phyloP scores from a whole-genome alignment of 2,113 vertebrate genomes.

The Epinephelus moara region DNA sequence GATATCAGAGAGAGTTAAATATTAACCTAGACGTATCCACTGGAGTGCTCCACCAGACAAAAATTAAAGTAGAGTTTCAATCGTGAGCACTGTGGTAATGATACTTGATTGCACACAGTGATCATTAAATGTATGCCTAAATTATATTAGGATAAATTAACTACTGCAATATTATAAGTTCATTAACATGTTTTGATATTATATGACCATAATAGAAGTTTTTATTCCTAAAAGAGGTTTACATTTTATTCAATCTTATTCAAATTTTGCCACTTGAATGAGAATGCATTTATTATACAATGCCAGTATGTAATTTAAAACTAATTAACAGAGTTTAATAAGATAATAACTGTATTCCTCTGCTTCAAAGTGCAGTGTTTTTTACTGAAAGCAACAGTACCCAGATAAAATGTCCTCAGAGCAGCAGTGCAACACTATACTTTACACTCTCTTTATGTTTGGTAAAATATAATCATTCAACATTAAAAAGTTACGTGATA shows the following conservation, averaged over 20 bases:
- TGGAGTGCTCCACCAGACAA: slow-evolving; percentile 15
- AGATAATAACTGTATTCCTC: neutral
- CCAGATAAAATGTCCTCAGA: neutral
- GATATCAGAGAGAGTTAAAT: slow-evolving; percentile 26
- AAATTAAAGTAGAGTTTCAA: neutral
- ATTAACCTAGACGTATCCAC: slow-evolving; percentile 36
- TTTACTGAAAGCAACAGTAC: neutral
- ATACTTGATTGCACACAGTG: slow-evolving; percentile 4
- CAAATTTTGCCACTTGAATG: neutral
- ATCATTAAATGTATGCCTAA: slow-evolving; percentile 2
- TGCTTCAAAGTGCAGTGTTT: neutral
- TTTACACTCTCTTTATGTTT: too few relatives aligned
- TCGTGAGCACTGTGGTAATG: neutral
- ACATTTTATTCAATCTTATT: neutral
- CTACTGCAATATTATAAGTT: neutral
- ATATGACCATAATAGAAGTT: neutral
- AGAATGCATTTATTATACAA: neutral
- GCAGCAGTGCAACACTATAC: neutral
- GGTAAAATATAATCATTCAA: neutral
- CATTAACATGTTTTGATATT: neutral
- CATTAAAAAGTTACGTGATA: neutral
- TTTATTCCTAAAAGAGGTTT: neutral
- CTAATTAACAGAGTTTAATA: neutral
- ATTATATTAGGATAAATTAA: neutral
- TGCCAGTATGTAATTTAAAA: neutral